Base-by-base conservation (phyloP, 92 coral and sea anemone genomes). In the Anthopleura xanthogrammica region DNA sequence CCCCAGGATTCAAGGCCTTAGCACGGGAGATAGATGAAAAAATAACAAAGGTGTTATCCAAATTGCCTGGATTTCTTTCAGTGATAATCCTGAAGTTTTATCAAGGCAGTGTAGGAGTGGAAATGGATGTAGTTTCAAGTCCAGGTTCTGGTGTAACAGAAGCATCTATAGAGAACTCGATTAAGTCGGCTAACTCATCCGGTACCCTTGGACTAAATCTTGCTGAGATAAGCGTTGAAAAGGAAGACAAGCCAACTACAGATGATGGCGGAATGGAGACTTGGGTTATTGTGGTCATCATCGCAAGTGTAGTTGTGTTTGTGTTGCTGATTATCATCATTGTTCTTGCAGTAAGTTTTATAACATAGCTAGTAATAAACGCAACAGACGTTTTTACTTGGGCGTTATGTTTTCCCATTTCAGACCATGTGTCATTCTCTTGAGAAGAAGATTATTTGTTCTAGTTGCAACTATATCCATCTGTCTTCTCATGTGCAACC, bases 261-360 rank as follows among this genome's bases (percentile, higher is more conserved):
- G 73, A n/a, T 16, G 52, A 36, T 68, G 58, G 14, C 7, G 58
- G 58, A 0, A 22, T 85, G 7, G 71, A 78, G 57, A 72, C 78
- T 17, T 85, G 88, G 88, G 88, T 78, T 77, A 55, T 78, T 3
- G 88, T 79, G 11, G n/a, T 85, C 14, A 85, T 85, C 5, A 82
- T 85, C 4, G 83, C 83, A 16, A 66, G 78, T 48, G 57, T 85
- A 10, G 8, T 85, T 1, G 88, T 70, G 41, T 50, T 66, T 22
- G 4, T 85, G 36, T 9, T 85, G 16, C 42, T 79, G 50, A 56
- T 79, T 50, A 71, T 85, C 22, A 78, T 85, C 78, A 71, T 85
- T 3, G 29, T 77, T 10, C 68, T 85, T n/a, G 72, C 65, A 76
- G 88, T 85, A 79, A 78, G 88, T 79, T 29, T 29, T 29, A 20